Evolutionary conservation across 1,140 invertebrate species (phyloP).

Genomic region (Ips typographus): DNA sequence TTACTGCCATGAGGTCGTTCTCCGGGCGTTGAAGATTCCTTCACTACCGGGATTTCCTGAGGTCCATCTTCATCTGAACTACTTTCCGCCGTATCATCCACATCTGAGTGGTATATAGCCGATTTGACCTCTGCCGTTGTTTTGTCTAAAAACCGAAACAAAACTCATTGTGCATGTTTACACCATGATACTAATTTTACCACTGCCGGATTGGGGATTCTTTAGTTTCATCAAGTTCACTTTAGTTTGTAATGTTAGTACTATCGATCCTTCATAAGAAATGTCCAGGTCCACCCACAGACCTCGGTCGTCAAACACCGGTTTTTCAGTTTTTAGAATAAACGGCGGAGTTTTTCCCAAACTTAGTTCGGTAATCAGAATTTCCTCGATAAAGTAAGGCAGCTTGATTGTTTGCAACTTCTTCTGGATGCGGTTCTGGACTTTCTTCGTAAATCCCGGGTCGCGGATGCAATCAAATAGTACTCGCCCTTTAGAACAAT

Average conservation of each 20-base stretch:
- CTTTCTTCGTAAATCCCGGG: conserved; percentile 58
- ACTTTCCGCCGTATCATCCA: conserved; percentile 90
- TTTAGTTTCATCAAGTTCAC: conserved; percentile 90
- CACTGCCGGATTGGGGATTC: conserved; percentile 44
- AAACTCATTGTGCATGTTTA: background rate
- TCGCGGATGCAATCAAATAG: conserved; percentile 76
- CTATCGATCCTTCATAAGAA: conserved; percentile 82
- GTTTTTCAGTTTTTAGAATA: conserved; percentile 72
- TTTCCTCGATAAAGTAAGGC: conserved; percentile 85
- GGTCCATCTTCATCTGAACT: conserved; percentile 78
- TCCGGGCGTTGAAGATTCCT: conserved; percentile 29
- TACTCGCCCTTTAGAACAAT: conserved; percentile 61
- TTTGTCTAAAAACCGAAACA: conserved; percentile 32
- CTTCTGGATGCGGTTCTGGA: conserved; percentile 78
- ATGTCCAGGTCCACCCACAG: conserved; percentile 93
- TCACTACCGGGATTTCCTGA: conserved; percentile 47
- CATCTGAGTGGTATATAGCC: conserved; percentile 78
- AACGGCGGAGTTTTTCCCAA: conserved; percentile 75
- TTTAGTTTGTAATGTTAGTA: conserved; percentile 93
- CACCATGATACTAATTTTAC: conserved; percentile 9
- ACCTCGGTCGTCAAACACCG: conserved; percentile 80
- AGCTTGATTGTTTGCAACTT: conserved; percentile 86
- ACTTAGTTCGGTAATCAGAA: conserved; percentile 74
- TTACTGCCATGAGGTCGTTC: conserved; percentile 55
- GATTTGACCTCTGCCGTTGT: conserved; percentile 40